Evolutionary conservation across 2,888 invertebrate genomes (phyloP), one percentile per base, ranked within the genome.

Genomic region (Aphodius granarius): DNA sequence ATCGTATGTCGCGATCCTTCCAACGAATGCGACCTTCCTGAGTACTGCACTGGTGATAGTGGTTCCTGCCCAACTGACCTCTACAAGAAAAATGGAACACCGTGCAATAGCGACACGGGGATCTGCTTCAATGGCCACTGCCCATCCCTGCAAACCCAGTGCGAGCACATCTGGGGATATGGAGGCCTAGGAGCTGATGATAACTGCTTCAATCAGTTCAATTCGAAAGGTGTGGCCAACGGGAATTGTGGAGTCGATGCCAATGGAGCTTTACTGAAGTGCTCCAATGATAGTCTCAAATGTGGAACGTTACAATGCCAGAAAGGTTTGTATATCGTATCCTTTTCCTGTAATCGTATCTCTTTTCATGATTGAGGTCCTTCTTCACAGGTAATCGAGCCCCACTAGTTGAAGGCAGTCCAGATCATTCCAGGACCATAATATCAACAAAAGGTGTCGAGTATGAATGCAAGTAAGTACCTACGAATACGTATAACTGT

Each of bases 301-400:
- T 99, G 99, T 86, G 99, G 99, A 15, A 94, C 98, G 0, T 89
- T 99, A 78, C 99, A 99, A 86, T 99, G 99, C 86, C 95, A 96
- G 86, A 91, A 43, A 43, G 43, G 43, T 43, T 9, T 3, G 43
- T 43, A 76, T 99, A 98, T n/a, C n/a, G 13, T 43, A 43, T 43
- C 43, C 43, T n/a, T n/a, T n/a, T n/a, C n/a, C n/a, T n/a, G n/a
- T n/a, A n/a, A n/a, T n/a, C n/a, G n/a, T n/a, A n/a, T n/a, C n/a
- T n/a, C n/a, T n/a, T n/a, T n/a, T n/a, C n/a, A n/a, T n/a, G n/a
- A n/a, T n/a, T n/a, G n/a, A n/a, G n/a, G n/a, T n/a, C n/a, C n/a
- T 73, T 73, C n/a, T n/a, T 43, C 13, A 13, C 72, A 63, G 76
- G 76, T 20, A 93, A 92, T 86, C 90, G 93, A 71, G 92, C 94